Base-by-base conservation (phyloP, 2,888 invertebrate genomes). In the Ophraella communa region DNA sequence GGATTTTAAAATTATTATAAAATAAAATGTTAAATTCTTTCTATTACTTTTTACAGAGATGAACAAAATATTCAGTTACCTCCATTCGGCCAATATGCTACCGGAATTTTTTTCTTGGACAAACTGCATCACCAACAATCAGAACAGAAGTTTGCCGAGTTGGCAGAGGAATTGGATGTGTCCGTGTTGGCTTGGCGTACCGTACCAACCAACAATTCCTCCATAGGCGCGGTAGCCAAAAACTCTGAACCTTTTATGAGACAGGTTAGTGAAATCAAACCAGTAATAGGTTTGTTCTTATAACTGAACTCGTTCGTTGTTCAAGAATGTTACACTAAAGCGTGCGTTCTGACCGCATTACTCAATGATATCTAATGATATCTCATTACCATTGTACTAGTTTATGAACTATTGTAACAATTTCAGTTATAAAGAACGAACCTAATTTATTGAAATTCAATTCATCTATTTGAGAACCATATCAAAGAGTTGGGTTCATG, bases 221-320 rank as follows among this genome's bases (percentile, higher is more conserved):
- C 89, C 71, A 94, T 99, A 77, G 98, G 95, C 73, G 87, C 90
- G 73, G 96, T 98, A 77, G 99, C 98, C 62, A 89, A 90, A 78
- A 93, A 93, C 83, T 93, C 93, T 76, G 98, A 99, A 85, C 99
- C 99, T 39, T 89, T 92, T 79, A 97, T 98, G 87, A 89, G 96
- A 75, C 99, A 99, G 87, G 98, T 74, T 65, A 68, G 62, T 49
- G 21, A 23, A 30, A 20, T 18, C 7, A 14, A 4, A 45, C 23
- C n/a, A 33, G 21, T 39, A 14, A 14, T 47, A 4, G 2, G 1
- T 3, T 17, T 30, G 45, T n/a, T n/a, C n/a, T n/a, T n/a, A n/a
- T n/a, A n/a, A n/a, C n/a, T n/a, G n/a, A n/a, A n/a, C n/a, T n/a
- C n/a, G n/a, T n/a, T n/a, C n/a, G n/a, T n/a, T n/a, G n/a, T n/a